These are phyloP conservation scores for Chloebia gouldiae DNA, from an alignment of 2,113 vertebrate species.

Conservation along the genomic window DNA sequence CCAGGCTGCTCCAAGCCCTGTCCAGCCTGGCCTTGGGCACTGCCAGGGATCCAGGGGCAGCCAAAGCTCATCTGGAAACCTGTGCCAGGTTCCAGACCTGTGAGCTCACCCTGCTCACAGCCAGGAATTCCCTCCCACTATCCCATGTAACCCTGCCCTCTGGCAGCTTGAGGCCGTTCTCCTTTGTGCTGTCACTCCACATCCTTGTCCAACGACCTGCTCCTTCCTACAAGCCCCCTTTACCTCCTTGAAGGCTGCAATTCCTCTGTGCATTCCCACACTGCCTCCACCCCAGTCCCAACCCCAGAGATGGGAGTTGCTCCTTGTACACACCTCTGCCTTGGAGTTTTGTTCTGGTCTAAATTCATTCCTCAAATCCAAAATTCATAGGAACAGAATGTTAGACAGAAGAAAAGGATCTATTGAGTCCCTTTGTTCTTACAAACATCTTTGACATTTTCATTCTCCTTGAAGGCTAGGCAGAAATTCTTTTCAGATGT, in stretches of 20 bases:
- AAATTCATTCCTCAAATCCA: not conserved
- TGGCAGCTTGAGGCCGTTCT: not conserved
- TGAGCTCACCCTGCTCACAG: not conserved
- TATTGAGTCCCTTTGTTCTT: not conserved
- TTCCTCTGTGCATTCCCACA: not conserved
- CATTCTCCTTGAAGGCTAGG: not conserved
- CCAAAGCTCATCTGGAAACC: not conserved
- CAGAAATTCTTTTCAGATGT: not conserved
- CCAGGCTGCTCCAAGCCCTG: not conserved
- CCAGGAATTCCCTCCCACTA: not conserved
- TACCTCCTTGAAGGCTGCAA: not conserved
- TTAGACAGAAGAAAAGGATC: not conserved
- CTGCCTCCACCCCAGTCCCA: rapidly evolving
- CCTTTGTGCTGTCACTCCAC: not conserved
- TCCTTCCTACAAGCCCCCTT: not conserved
- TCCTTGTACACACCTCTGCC: not conserved
- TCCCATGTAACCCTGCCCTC: not conserved
- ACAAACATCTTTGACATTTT: not conserved
- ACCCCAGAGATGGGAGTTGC: not conserved
- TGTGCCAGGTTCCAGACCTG: not conserved
- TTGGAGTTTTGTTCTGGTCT: not conserved
- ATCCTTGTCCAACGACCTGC: not conserved
- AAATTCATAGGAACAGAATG: not conserved
- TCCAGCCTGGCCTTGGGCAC: not conserved
- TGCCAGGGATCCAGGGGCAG: not conserved